Conservation (phyloP, 2,888 invertebrate species). For the Lithodes maja region DNA sequence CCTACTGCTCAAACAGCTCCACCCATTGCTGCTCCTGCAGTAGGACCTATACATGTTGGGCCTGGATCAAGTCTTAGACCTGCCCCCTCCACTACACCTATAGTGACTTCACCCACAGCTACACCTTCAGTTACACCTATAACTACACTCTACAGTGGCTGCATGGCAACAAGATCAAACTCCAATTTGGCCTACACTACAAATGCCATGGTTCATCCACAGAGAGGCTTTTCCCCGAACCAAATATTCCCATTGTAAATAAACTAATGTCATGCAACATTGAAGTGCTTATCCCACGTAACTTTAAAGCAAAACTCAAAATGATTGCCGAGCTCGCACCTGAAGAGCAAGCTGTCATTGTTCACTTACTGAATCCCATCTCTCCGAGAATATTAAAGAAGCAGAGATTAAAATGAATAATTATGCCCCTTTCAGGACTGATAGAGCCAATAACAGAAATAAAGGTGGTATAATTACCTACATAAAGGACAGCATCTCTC, state of each 20-base stretch:
- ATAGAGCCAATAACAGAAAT: neutral
- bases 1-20: no score
- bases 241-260: neutral
- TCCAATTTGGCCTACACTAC: neutral
- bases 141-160: no score
- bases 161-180: neutral
- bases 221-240: neutral
- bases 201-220: neutral
- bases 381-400: neutral
- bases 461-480: no score
- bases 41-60: no score
- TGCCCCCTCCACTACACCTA: no score
- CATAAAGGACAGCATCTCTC: no score
- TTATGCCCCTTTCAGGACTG: neutral
- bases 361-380: neutral
- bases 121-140: no score
- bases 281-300: neutral
- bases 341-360: neutral
- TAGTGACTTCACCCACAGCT: no score
- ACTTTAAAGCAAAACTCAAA: neutral
- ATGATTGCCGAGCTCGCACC: neutral
- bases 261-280: neutral
- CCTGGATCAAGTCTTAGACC: no score
- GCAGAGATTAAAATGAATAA: conserved; percentile 4
- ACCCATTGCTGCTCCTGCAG: no score